Conservation (phyloP, 1,140 invertebrate species). For the Drosophila tani region DNA sequence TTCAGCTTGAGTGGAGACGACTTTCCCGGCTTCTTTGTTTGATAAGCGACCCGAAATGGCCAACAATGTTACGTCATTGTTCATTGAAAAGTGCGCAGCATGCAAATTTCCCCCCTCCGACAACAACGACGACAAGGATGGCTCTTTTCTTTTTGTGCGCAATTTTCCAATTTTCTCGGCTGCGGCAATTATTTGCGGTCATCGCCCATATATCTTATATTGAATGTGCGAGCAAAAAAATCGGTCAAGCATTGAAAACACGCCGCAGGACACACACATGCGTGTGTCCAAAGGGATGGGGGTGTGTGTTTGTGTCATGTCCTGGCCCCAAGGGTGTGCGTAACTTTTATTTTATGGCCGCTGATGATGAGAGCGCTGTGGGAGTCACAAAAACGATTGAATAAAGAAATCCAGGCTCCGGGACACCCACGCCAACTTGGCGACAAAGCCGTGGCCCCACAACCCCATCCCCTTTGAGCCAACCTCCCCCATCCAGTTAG, state of each 20-base stretch:
- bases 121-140: too few relatives aligned
- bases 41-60: slow-evolving; percentile 65
- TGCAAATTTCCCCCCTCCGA: slow-evolving; percentile 58
- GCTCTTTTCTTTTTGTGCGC: slow-evolving; percentile 33
- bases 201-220: slow-evolving; percentile 71
- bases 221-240: slow-evolving; percentile 51
- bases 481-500: background rate
- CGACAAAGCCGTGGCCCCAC: slow-evolving; percentile 49
- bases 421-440: slow-evolving; percentile 29
- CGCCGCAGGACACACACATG: slow-evolving; percentile 24
- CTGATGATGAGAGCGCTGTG: slow-evolving; percentile 76
- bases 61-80: slow-evolving; percentile 72
- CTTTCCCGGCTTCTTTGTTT: slow-evolving; percentile 49
- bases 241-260: slow-evolving; percentile 70
- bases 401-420: slow-evolving; percentile 69
- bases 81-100: slow-evolving; percentile 78
- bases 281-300: background rate
- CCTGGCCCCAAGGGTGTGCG: slow-evolving; percentile 76
- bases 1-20: slow-evolving; percentile 71
- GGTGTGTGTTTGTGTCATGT: slow-evolving; percentile 52
- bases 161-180: slow-evolving; percentile 65
- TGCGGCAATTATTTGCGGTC: slow-evolving; percentile 77
- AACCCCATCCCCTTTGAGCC: slow-evolving; percentile 4
- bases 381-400: slow-evolving; percentile 80
- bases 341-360: slow-evolving; percentile 84